These are phyloP conservation scores for Priocnemis perturbator DNA, from an alignment of 2,888 invertebrate species.

Conservation along the genomic window DNA sequence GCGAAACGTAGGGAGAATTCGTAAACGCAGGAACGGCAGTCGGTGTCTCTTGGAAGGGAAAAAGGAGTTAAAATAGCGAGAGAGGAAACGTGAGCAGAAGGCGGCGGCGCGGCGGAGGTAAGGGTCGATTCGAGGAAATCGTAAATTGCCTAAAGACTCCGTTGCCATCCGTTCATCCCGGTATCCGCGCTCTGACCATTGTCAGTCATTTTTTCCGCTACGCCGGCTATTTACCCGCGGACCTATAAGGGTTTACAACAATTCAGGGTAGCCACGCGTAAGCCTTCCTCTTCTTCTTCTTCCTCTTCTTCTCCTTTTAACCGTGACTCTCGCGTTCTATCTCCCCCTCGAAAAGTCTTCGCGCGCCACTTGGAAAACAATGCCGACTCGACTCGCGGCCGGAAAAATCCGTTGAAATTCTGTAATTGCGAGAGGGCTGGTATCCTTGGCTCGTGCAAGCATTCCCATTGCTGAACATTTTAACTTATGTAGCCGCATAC, in stretches of 20 bases:
- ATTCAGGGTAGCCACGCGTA: conserved; percentile 14
- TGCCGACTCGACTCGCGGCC: neutral
- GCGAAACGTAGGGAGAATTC: conserved; percentile 43
- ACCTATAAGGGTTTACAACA: conserved; percentile 44
- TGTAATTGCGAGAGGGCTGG: conserved; percentile 47
- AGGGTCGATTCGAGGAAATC: conserved; percentile 51
- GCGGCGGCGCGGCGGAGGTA: conserved; percentile 11
- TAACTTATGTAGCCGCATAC: conserved; percentile 39
- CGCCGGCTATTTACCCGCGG: conserved; percentile 45
- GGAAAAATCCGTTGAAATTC: conserved; percentile 39
- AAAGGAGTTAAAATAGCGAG: conserved; percentile 15
- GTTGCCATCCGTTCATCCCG: conserved; percentile 48
- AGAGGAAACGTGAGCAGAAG: neutral
- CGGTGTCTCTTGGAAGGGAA: conserved; percentile 25
- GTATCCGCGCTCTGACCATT: conserved; percentile 53
- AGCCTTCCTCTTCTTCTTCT: conserved; percentile 6
- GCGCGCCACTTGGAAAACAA: conserved; percentile 11
- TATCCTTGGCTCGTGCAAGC: conserved; percentile 35
- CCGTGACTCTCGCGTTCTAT: conserved; percentile 1
- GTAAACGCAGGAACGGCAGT: conserved; percentile 35
- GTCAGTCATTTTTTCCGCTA: conserved; percentile 46
- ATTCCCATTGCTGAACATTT: conserved; percentile 13
- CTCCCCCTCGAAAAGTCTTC: conserved; percentile 11
- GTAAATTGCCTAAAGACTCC: conserved; percentile 60
- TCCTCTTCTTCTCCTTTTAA: conserved; percentile 2